Conservation (phyloP, 1,140 invertebrate genomes). For the Drosophila persimilis region DNA sequence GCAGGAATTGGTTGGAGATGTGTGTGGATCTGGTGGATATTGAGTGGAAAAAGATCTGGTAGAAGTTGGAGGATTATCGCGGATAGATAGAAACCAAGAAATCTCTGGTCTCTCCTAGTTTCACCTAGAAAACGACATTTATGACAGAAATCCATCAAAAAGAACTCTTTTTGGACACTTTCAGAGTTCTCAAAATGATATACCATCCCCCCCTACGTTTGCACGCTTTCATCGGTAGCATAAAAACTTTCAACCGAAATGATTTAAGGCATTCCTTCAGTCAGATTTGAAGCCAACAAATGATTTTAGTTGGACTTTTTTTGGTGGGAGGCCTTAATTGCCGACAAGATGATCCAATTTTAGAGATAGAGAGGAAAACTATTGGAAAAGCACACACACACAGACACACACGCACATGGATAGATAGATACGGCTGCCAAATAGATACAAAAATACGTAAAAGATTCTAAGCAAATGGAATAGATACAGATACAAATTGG, state of each 20-base stretch:
- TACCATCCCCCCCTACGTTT: not conserved
- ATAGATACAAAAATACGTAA: slow-evolving; percentile 48
- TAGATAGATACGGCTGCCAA: slow-evolving; percentile 26
- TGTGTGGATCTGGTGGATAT: not conserved
- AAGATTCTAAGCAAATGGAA: slow-evolving; percentile 25
- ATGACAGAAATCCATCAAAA: not conserved
- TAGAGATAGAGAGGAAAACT: slow-evolving; percentile 49
- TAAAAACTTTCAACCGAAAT: slow-evolving; percentile 13
- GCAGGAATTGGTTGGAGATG: slow-evolving; percentile 5
- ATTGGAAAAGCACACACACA: slow-evolving; percentile 36
- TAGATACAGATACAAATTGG: slow-evolving; percentile 19
- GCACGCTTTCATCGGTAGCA: not conserved
- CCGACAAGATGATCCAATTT: slow-evolving; percentile 58
- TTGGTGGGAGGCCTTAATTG: slow-evolving; percentile 57
- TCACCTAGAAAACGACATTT: no score
- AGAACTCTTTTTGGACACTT: slow-evolving; percentile 2
- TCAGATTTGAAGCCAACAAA: slow-evolving; percentile 29
- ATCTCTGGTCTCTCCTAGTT: not conserved
- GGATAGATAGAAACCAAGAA: no score
- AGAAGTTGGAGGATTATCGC: not conserved
- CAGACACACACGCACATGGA: not conserved
- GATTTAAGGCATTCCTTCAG: slow-evolving; percentile 19
- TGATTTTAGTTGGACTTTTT: slow-evolving; percentile 40
- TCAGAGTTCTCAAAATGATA: slow-evolving; percentile 9
- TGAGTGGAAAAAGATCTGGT: no score